phyloP scores from a whole-genome alignment of 1,140 invertebrate genomes.

The Drosophila mojavensis region DNA sequence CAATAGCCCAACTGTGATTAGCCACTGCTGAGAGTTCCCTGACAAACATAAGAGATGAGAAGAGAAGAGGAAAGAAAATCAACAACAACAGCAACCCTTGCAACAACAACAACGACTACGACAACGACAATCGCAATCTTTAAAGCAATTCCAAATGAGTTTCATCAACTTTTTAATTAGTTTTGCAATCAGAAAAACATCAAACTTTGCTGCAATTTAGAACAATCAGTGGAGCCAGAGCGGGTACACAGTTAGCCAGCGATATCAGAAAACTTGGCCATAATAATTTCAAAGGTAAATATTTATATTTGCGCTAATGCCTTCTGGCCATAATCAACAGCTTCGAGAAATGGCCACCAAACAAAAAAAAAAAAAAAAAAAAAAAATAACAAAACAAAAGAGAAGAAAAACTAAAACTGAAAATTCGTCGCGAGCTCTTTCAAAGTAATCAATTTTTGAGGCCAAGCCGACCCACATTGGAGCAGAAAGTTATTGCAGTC shows the following conservation, averaged over 20 bases:
- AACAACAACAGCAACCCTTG: constrained; percentile 3
- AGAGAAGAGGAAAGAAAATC: constrained; percentile 12
- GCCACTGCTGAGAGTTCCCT: constrained; percentile 17
- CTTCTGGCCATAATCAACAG: constrained; percentile 79
- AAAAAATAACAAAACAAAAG: background rate
- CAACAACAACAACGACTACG: background rate
- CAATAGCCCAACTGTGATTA: constrained; percentile 41
- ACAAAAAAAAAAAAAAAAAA: background rate
- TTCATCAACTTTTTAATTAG: constrained; percentile 81
- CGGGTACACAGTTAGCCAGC: constrained; percentile 21
- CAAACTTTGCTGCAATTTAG: constrained; percentile 54
- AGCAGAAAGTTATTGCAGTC: constrained; percentile 56
- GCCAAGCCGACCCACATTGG: constrained; percentile 60
- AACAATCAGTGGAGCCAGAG: constrained; percentile 39
- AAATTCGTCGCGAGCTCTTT: constrained; percentile 54
- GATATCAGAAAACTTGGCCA: constrained; percentile 64
- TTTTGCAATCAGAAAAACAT: constrained; percentile 74
- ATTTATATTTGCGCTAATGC: constrained; percentile 79
- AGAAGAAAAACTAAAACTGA: constrained; percentile 31
- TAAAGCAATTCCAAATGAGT: constrained; percentile 69
- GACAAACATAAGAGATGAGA: constrained; percentile 32
- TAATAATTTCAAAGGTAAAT: constrained; percentile 82
- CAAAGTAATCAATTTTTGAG: constrained; percentile 81
- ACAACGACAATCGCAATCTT: constrained; percentile 55
- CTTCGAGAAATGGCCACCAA: constrained; percentile 64